Evolutionary conservation across 2,888 invertebrate genomes (phyloP).

Genomic region (Heteromurus nitidus): DNA sequence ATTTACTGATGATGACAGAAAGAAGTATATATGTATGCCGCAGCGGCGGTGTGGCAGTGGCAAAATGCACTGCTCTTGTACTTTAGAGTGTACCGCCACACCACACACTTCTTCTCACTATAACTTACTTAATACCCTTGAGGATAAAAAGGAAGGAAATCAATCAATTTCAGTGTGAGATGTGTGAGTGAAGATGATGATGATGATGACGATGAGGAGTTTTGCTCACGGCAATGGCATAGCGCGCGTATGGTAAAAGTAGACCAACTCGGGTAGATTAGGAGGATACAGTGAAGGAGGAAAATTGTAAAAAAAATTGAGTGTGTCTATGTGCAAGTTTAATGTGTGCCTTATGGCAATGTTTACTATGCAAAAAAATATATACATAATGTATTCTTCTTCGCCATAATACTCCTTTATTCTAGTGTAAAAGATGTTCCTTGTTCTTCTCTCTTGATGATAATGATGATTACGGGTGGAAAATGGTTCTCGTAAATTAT

Average conservation of each 20-base stretch:
- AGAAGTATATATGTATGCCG: too few species aligned
- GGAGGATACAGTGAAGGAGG: too few species aligned
- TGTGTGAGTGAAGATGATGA: conserved; percentile 1
- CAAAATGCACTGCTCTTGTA: too few species aligned
- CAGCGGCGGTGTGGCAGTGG: too few species aligned
- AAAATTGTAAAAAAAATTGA: too few species aligned
- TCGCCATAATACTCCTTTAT: neutral
- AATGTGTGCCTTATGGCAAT: conserved; percentile 20
- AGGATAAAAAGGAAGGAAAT: conserved; percentile 58
- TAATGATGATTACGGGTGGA: conserved; percentile 46
- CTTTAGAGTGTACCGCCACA: neutral
- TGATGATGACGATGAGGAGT: neutral
- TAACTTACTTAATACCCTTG: conserved; percentile 19
- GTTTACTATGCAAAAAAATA: conserved; percentile 23
- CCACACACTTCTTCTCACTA: neutral
- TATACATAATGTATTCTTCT: neutral
- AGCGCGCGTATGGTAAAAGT: too few species aligned
- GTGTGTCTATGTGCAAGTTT: too few species aligned
- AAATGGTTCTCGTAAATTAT: conserved; percentile 52
- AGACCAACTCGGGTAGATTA: too few species aligned
- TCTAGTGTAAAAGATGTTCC: neutral
- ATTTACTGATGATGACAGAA: conserved; percentile 29
- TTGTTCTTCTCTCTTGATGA: too few species aligned
- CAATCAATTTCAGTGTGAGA: conserved; percentile 64
- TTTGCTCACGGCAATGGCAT: neutral